Evolutionary conservation across 1,140 invertebrate genomes (phyloP).

Genomic region (Drosophila auraria): DNA sequence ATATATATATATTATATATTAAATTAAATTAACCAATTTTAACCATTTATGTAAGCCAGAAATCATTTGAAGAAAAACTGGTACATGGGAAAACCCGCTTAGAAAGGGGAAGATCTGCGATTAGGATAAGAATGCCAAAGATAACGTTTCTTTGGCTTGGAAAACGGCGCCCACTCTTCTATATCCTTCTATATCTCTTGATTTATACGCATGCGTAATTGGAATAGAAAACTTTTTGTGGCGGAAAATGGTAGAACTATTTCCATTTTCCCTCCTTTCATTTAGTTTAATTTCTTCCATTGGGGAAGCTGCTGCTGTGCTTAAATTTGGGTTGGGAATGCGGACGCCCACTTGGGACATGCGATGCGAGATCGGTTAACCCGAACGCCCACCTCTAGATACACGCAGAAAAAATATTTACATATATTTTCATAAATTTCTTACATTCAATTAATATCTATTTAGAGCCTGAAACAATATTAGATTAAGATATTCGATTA

Average conservation of each 20-base stretch:
- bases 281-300: conserved; percentile 41
- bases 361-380: conserved; percentile 38
- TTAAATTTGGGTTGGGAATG: conserved; percentile 42
- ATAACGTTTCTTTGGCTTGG: conserved; percentile 14
- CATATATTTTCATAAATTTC: not conserved
- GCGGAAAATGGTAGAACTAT: not conserved
- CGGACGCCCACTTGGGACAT: conserved; percentile 43
- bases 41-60: too few relatives aligned
- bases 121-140: conserved; percentile 12
- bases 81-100: not conserved
- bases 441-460: too few relatives aligned
- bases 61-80: not conserved
- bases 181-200: not conserved
- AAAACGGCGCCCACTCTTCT: conserved; percentile 31
- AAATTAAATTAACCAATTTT: too few relatives aligned
- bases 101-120: conserved; percentile 1
- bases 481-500: not conserved
- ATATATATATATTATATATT: too few relatives aligned
- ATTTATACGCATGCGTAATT: conserved; percentile 40
- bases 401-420: not conserved
- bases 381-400: conserved; percentile 3
- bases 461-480: too few relatives aligned
- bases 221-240: conserved; percentile 6
- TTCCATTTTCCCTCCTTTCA: conserved; percentile 4
- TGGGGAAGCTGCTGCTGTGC: conserved; percentile 20